These are phyloP conservation scores for Brachionus plicatilis DNA, from an alignment of 1,140 invertebrate genomes.

Conservation along the genomic window DNA sequence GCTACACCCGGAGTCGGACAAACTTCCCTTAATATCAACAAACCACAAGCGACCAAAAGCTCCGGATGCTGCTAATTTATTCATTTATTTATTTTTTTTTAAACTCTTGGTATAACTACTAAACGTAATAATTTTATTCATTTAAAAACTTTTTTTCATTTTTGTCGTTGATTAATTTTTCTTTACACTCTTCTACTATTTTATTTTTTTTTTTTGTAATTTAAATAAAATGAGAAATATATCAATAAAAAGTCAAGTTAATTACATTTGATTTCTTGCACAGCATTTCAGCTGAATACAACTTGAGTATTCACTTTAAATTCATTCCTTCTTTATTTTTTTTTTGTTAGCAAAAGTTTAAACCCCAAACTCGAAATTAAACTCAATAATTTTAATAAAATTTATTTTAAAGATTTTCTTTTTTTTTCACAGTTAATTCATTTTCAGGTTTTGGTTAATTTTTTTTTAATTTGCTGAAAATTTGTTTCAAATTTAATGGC, in stretches of 20 bases:
- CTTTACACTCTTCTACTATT: background rate
- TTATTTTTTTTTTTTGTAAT: background rate
- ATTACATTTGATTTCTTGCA: background rate
- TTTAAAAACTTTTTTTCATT: background rate
- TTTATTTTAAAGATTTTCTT: background rate
- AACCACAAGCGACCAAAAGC: conserved; percentile 20
- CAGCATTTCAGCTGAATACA: background rate
- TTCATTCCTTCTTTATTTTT: background rate
- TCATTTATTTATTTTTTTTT: background rate
- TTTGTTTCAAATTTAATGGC: no score
- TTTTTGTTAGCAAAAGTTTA: background rate
- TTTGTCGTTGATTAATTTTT: background rate
- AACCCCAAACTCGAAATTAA: no score
- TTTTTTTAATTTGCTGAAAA: no score
- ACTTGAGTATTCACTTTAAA: background rate
- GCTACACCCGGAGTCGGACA: background rate
- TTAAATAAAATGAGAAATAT: conserved; percentile 3
- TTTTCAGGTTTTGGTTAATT: no score
- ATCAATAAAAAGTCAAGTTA: background rate
- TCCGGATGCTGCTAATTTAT: conserved; percentile 33
- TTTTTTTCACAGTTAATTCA: background rate
- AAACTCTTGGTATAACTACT: background rate
- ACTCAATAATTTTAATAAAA: background rate
- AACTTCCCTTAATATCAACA: conserved; percentile 23
- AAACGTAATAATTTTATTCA: background rate